phyloP scores from a whole-genome alignment of 2,797 vertebrate genomes.

The Phrynocephalus vlangalii region DNA sequence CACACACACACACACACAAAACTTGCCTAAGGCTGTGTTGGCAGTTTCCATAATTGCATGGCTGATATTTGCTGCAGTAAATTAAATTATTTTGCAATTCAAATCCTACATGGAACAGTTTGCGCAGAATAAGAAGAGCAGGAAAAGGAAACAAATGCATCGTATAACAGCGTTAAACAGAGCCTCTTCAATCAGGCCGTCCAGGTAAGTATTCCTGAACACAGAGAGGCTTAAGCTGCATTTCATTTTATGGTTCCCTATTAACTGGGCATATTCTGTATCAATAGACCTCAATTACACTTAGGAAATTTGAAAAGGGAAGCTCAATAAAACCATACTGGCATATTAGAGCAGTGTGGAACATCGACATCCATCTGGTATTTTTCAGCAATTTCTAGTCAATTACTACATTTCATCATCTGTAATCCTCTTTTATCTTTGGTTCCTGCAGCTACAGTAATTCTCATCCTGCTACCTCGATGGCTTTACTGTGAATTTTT shows the following conservation, averaged over 20 bases:
- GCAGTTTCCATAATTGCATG: conserved; percentile 68
- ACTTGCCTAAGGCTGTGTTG: conserved; percentile 72
- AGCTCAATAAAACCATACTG: conserved; percentile 74
- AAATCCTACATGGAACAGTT: conserved; percentile 67
- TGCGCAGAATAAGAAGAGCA: conserved; percentile 57
- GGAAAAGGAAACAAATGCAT: conserved; percentile 70
- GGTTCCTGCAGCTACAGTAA: conserved; percentile 79
- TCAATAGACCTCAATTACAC: conserved; percentile 82
- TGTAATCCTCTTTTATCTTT: conserved; percentile 82
- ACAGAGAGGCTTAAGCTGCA: conserved; percentile 60
- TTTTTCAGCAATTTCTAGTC: conserved; percentile 79
- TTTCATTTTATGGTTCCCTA: conserved; percentile 75
- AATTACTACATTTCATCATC: conserved; percentile 79
- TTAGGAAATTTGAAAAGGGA: conserved; percentile 78
- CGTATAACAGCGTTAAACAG: conserved; percentile 69
- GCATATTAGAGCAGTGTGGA: conserved; percentile 72
- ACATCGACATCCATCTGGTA: conserved; percentile 80
- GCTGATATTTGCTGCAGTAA: conserved; percentile 73
- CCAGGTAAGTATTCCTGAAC: conserved; percentile 59
- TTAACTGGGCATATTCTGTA: conserved; percentile 74
- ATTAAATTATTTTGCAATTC: conserved; percentile 70
- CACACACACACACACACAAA: conserved; percentile 51
- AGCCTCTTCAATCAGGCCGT: conserved; percentile 61
- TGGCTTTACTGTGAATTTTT: conserved; percentile 79
- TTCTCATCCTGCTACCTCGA: conserved; percentile 79